A percentile compares a stretch with the other conserved stretches of the same genome.
Conservation (phyloP, 2,113 vertebrate genomes). For the Taxidea taxus region DNA sequence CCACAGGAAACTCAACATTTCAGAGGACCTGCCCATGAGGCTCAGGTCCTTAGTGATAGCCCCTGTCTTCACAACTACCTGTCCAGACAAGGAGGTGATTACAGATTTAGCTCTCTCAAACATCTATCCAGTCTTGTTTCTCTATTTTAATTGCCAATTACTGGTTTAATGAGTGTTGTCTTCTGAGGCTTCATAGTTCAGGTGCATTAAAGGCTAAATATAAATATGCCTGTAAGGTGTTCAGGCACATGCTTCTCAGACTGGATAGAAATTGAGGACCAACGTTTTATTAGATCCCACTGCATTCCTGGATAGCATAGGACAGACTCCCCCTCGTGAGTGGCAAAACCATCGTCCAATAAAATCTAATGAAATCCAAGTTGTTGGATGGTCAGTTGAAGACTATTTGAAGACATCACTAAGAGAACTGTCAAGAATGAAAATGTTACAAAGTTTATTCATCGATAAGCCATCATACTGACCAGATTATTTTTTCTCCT, state of each 20-base stretch:
- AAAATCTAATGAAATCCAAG: not conserved
- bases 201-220: not conserved
- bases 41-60: not conserved
- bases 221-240: not conserved
- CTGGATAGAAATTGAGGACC: not conserved
- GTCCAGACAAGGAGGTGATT: not conserved
- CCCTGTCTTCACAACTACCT: not conserved
- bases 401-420: not conserved
- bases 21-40: not conserved
- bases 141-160: not conserved
- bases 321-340: not conserved
- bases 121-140: not conserved
- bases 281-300: not conserved
- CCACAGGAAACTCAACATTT: not conserved
- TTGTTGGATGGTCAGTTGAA: not conserved
- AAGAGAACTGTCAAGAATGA: not conserved
- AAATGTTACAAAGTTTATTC: not conserved
- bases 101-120: not conserved
- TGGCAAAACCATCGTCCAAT: not conserved
- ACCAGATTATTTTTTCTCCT: constrained; percentile 25
- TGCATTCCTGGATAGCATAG: not conserved
- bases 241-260: not conserved
- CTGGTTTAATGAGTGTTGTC: not conserved
- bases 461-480: not conserved
- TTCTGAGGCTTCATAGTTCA: not conserved